Conservation (phyloP, 2,113 vertebrate genomes). For the Ictidomys tridecemlineatus region DNA sequence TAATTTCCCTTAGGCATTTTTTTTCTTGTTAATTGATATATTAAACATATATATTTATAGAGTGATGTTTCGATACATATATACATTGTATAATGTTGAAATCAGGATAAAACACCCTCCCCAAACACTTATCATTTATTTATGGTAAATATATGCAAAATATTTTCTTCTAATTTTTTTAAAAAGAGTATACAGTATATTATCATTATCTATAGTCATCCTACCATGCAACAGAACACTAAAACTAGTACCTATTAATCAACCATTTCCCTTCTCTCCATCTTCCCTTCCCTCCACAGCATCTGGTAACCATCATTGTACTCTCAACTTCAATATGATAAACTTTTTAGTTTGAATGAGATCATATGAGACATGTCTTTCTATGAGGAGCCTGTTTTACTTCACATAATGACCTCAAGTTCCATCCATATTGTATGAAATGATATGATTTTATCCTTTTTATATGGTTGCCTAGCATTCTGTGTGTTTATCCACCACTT, state of each 20-base stretch:
- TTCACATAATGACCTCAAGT: background rate
- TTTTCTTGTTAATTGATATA: background rate
- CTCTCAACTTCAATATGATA: background rate
- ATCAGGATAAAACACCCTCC: background rate
- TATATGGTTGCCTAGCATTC: background rate
- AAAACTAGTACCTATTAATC: background rate
- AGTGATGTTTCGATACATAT: background rate
- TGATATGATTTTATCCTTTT: background rate
- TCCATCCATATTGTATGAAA: background rate
- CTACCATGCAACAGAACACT: background rate
- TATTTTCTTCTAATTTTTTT: background rate
- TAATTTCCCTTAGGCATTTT: background rate
- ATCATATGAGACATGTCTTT: background rate
- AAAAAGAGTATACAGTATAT: background rate
- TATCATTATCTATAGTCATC: background rate
- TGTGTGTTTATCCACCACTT: background rate
- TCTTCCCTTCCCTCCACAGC: no score
- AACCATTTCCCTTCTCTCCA: background rate
- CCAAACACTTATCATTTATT: background rate
- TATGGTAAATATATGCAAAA: background rate
- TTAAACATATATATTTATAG: background rate
- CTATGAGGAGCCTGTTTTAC: background rate
- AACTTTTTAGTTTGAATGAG: background rate
- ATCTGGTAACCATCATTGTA: no score
- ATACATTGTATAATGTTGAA: background rate